Evolutionary conservation across 2,797 vertebrate species (phyloP), one percentile per base, ranked within the genome.

Genomic region (Sebastes minor): DNA sequence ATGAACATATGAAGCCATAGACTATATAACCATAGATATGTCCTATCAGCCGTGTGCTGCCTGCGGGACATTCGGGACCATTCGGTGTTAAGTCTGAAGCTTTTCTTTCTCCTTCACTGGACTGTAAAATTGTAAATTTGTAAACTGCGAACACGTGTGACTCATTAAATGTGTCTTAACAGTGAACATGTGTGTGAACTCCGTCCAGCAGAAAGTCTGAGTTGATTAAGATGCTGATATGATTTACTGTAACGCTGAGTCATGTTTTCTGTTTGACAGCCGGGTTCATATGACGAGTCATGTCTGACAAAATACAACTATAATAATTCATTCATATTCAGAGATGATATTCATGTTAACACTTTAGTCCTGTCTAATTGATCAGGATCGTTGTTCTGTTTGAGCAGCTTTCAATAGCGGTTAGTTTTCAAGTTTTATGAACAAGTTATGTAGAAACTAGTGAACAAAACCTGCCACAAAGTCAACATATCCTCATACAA

Each of bases 61-160:
- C 69, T 74, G 67, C 38, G 57, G 76, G 53, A 52, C 4, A 35
- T 35, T 12, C 33, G 52, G 76, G 53, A 52, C 4, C 38, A 12
- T 27, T 49, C 52, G 30, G 25, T 14, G 30, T 42, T 23, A 16
- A 64, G 27, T 20, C 56, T 28, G 1, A 4, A 9, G 2, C 27
- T 55, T 69, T 76, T 23, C 22, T 30, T 30, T 61, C 13, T 66
- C 56, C 62, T 62, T 25, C 70, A 72, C 46, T 80, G 35, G 70
- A 81, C 74, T 78, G 74, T 85, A 62, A 81, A 73, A 88, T 70
- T 81, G 77, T 73, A 76, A 72, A 83, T 78, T 49, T 85, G 71
- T 33, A 88, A 81, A 85, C 53, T 78, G 77, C 33, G 33, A 72
- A 56, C 83, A 81, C 6, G 23, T 88, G 86, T 46, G 66, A 20